Conservation (phyloP, 1,140 invertebrate genomes). For the Drosophila lacteicornis region DNA sequence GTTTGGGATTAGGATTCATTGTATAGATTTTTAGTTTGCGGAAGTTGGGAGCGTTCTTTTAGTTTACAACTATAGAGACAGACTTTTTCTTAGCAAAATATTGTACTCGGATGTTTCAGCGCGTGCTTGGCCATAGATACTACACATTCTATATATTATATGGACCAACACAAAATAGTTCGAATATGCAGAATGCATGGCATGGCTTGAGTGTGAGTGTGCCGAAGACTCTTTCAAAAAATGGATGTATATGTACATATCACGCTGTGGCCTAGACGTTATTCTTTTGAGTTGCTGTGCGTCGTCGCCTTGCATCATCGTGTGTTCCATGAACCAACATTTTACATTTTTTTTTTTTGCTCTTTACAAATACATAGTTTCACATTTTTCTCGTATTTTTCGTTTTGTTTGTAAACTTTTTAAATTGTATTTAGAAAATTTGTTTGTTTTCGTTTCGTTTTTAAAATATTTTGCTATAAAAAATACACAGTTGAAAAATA, state of each 20-base stretch:
- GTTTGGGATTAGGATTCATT: neutral
- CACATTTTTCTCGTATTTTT: constrained; percentile 39
- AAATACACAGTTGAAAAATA: constrained; percentile 81
- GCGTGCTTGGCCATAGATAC: constrained; percentile 59
- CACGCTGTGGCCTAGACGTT: constrained; percentile 73
- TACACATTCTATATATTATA: constrained; percentile 17
- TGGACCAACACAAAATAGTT: constrained; percentile 49
- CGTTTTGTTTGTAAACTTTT: constrained; percentile 52
- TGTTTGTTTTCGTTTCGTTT: constrained; percentile 44
- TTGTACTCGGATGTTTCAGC: constrained; percentile 74
- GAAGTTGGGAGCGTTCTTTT: constrained; percentile 5
- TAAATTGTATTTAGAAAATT: constrained; percentile 69
- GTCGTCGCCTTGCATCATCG: constrained; percentile 44
- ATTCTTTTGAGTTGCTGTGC: constrained; percentile 44
- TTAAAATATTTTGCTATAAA: constrained; percentile 79
- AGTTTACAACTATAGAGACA: constrained; percentile 60
- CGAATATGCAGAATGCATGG: constrained; percentile 42
- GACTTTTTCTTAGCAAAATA: constrained; percentile 71
- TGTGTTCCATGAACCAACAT: constrained; percentile 62
- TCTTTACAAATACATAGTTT: constrained; percentile 69
- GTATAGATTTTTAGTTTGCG: constrained; percentile 7
- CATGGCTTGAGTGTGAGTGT: neutral
- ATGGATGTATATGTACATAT: constrained; percentile 70
- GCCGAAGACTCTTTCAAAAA: constrained; percentile 57
- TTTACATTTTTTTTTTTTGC: constrained; percentile 36